phyloP scores from a whole-genome alignment of 2,888 invertebrate genomes.

The Acleris laterana region DNA sequence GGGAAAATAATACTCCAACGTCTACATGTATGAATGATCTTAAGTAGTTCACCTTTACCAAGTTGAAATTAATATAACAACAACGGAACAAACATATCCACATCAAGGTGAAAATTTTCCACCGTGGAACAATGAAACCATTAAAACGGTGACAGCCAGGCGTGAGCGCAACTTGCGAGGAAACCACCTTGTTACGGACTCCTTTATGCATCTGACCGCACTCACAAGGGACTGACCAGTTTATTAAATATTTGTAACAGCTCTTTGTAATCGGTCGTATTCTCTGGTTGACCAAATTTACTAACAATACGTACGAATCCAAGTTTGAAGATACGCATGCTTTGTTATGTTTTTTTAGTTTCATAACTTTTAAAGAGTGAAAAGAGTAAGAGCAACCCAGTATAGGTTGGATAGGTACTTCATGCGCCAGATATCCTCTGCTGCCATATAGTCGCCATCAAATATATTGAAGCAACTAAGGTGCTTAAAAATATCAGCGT shows the following conservation, averaged over 20 bases:
- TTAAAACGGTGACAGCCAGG: constrained; percentile 71
- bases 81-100: background rate
- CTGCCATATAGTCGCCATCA: no score
- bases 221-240: constrained; percentile 35
- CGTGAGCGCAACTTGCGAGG: constrained; percentile 56
- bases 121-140: constrained; percentile 49
- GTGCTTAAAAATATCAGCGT: no score
- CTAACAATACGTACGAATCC: background rate
- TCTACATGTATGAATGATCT: no score
- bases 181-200: constrained; percentile 61
- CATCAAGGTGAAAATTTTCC: constrained; percentile 8
- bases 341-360: no score
- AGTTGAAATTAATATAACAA: background rate
- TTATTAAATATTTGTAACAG: constrained; percentile 41
- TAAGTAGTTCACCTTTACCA: background rate
- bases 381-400: no score
- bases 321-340: no score
- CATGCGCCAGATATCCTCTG: no score
- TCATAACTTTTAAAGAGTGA: no score
- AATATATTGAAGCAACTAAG: no score
- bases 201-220: constrained; percentile 42
- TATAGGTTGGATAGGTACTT: no score
- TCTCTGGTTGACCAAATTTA: constrained; percentile 18
- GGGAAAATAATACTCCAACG: no score
- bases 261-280: constrained; percentile 21